Percentiles rank a stretch among this genome's conserved stretches.
These are phyloP conservation scores for Zaprionus obscuricornis DNA, from an alignment of 2,888 invertebrate species.

Conservation along the genomic window DNA sequence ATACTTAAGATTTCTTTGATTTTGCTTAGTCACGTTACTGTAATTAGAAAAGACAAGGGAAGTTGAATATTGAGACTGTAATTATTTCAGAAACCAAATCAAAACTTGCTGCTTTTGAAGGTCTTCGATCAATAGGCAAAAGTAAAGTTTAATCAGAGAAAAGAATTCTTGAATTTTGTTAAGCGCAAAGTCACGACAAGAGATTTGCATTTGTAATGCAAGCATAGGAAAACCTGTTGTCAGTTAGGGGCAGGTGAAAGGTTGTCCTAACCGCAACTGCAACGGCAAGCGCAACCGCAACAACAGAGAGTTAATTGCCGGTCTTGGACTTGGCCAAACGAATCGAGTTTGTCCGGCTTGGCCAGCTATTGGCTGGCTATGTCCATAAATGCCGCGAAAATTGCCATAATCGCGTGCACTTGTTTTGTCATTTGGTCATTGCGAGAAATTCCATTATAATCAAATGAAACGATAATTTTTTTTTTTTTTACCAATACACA, in stretches of 20 bases:
- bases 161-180: no score
- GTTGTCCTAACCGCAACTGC: conserved; percentile 25
- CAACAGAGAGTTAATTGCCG: conserved; percentile 24
- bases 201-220: conserved; percentile 30
- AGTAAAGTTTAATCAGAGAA: no score
- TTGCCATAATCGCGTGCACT: conserved; percentile 67
- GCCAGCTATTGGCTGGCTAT: conserved; percentile 31
- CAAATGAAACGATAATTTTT: no score
- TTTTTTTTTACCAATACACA: no score
- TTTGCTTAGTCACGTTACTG: conserved; percentile 4
- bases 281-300: conserved; percentile 2
- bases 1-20: background rate
- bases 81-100: no score
- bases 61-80: no score
- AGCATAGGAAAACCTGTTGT: conserved; percentile 42
- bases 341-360: conserved; percentile 28
- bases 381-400: conserved; percentile 59
- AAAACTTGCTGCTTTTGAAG: no score
- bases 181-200: no score
- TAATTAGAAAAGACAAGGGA: conserved; percentile 30
- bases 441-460: conserved; percentile 59
- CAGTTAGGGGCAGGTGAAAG: conserved; percentile 38
- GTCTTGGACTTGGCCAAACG: conserved; percentile 44
- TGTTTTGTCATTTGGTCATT: conserved; percentile 66
- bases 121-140: conserved; percentile 31